Evolutionary conservation across 2,888 invertebrate species (phyloP), one percentile per base, ranked within the genome.

Genomic region (Chymomyza procnemis): DNA sequence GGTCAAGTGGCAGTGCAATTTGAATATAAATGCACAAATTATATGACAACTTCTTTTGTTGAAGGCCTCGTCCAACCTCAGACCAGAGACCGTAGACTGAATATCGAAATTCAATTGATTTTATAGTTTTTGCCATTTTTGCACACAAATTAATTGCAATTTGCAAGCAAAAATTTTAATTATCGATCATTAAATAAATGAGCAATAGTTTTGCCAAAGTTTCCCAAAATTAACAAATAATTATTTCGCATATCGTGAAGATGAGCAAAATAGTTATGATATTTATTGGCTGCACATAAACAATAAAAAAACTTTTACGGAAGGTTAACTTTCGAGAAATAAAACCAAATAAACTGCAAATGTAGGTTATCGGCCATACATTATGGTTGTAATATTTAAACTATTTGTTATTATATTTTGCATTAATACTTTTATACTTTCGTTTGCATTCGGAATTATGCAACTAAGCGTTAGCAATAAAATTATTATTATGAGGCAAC

Each of bases 1-100:
- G 48, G 55, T 18, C 22, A 64, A 65, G 46, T 57, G 64, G 50
- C 18, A 64, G 55, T 75, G 67, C 74, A 73, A 69, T 78, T 69
- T 74, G 82, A 80, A 83, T 83, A 82, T 68, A 85, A 83, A 85
- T 71, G 73, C 79, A 77, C 65, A 63, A 72, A 81, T 82, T 82
- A 82, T 74, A 65, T 22, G 34, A 5, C 16, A 50, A 62, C 34
- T 61, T 52, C 65, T 50, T 57, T 16, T 26, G 16, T n/a, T 18
- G 26, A 47, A 19, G 18, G 16, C 41, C 12, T 26, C 19, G 26
- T 8, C 34, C 34, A 16, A 16, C 14, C 34, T 22, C 22, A 50
- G 26, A 26, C 26, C 26, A 4, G 0, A 26, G 26, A 26, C 26
- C 3, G 26, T 4, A 26, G 19, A 18, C 50, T 50, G 18, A 16